These are phyloP conservation scores for Eupithecia subumbrata DNA, from an alignment of 2,888 invertebrate genomes.

Conservation along the genomic window DNA sequence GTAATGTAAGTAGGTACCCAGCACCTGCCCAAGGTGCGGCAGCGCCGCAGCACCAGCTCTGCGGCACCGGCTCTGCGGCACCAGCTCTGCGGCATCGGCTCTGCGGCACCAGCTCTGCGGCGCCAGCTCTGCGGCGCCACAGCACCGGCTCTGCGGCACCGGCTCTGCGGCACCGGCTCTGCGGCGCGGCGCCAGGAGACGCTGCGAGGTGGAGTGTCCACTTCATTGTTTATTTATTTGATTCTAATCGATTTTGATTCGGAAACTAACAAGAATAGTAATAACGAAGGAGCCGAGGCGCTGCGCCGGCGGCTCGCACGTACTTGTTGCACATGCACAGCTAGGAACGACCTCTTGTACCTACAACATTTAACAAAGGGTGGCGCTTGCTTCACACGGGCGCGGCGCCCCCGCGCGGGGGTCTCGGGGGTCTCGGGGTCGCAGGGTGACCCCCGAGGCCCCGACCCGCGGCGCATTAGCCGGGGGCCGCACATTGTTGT, in stretches of 20 bases:
- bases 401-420: neutral
- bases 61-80: no score
- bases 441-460: neutral
- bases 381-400: neutral
- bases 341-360: no score
- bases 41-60: no score
- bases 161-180: no score
- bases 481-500: constrained; percentile 8
- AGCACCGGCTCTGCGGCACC: no score
- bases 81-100: no score
- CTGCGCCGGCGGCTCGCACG: neutral
- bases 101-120: no score
- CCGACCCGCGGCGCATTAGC: neutral
- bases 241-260: neutral
- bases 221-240: no score
- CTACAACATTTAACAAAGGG: neutral
- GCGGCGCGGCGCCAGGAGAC: neutral
- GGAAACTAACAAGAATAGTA: neutral
- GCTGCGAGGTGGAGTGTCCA: neutral
- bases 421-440: neutral
- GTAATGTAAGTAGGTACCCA: no score
- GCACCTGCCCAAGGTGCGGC: no score
- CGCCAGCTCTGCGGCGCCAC: no score
- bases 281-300: neutral
- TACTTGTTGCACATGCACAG: neutral